These are phyloP conservation scores for Platycheirus rosarum DNA, from an alignment of 2,888 invertebrate genomes.

Conservation along the genomic window DNA sequence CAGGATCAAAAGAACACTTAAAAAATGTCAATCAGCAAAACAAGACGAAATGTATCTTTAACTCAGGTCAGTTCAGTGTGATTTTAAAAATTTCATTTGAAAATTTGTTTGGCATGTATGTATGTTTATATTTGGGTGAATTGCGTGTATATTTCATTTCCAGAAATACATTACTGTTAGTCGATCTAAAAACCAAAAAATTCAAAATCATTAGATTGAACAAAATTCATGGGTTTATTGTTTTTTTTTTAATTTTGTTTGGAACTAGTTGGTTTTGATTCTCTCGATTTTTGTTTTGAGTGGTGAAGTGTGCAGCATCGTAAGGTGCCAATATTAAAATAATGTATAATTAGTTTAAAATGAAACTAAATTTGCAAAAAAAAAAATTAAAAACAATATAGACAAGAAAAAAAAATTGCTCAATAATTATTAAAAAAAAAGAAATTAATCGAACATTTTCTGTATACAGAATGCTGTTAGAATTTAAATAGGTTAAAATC, in stretches of 20 bases:
- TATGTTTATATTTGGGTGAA: too few relatives aligned
- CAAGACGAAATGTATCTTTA: conserved; percentile 56
- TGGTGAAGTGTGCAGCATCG: conserved; percentile 14
- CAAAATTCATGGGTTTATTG: conserved; percentile 36
- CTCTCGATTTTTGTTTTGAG: background rate
- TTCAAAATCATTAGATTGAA: conserved; percentile 3
- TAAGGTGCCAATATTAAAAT: background rate
- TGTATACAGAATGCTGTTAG: too few relatives aligned
- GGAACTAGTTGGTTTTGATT: background rate
- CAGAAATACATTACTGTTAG: conserved; percentile 19
- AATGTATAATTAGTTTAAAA: background rate
- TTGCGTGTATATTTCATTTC: too few relatives aligned
- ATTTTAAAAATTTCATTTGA: background rate
- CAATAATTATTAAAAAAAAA: too few relatives aligned
- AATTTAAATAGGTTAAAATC: too few relatives aligned
- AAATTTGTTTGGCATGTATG: conserved; percentile 5
- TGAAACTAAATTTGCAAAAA: conserved; percentile 49
- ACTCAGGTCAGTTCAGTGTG: conserved; percentile 35
- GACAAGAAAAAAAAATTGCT: conserved; percentile 38
- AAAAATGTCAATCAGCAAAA: conserved; percentile 64
- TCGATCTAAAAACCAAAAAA: conserved; percentile 21
- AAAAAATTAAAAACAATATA: conserved; percentile 35
- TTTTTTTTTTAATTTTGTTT: background rate
- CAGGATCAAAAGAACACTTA: conserved; percentile 39
- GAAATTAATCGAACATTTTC: too few relatives aligned